Conservation (phyloP, 2,797 vertebrate genomes). For the Anguilla megastoma region DNA sequence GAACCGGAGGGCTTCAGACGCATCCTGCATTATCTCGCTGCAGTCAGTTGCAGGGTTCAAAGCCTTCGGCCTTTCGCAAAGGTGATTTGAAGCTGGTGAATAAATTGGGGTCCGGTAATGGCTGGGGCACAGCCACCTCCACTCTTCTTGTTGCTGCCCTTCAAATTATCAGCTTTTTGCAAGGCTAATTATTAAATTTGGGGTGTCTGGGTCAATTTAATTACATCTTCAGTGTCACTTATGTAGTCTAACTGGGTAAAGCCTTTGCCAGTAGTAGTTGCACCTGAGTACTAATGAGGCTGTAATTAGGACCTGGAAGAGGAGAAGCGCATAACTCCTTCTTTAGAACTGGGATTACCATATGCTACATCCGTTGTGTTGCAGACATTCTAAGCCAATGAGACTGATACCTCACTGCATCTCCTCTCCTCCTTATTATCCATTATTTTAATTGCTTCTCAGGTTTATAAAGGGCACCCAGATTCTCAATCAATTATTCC, state of each 20-base stretch:
- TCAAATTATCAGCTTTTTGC: slow-evolving; percentile 11
- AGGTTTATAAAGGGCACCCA: not conserved
- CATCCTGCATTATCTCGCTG: slow-evolving; percentile 31
- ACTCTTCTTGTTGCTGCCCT: not conserved
- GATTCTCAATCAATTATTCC: slow-evolving; percentile 10
- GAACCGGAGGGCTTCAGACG: not conserved
- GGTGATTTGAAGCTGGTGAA: slow-evolving; percentile 18
- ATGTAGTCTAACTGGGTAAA: slow-evolving; percentile 25
- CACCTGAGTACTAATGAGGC: slow-evolving; percentile 32
- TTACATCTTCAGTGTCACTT: slow-evolving; percentile 48
- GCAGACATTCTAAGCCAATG: not conserved
- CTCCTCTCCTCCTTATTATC: not conserved
- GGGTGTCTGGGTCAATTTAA: slow-evolving; percentile 41
- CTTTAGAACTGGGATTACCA: slow-evolving; percentile 26
- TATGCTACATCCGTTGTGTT: not conserved
- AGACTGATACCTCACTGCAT: not conserved
- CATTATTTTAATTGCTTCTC: not conserved
- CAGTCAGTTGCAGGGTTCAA: slow-evolving; percentile 21
- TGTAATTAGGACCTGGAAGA: slow-evolving; percentile 24
- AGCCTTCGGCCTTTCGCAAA: slow-evolving; percentile 18
- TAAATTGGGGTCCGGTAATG: not conserved
- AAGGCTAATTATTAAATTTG: slow-evolving; percentile 39
- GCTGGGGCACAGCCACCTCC: not conserved
- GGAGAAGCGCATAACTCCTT: not conserved
- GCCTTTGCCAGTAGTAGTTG: slow-evolving; percentile 27